These are phyloP conservation scores for Lophotis ruficrista DNA, from an alignment of 2,113 vertebrate species.

Conservation along the genomic window DNA sequence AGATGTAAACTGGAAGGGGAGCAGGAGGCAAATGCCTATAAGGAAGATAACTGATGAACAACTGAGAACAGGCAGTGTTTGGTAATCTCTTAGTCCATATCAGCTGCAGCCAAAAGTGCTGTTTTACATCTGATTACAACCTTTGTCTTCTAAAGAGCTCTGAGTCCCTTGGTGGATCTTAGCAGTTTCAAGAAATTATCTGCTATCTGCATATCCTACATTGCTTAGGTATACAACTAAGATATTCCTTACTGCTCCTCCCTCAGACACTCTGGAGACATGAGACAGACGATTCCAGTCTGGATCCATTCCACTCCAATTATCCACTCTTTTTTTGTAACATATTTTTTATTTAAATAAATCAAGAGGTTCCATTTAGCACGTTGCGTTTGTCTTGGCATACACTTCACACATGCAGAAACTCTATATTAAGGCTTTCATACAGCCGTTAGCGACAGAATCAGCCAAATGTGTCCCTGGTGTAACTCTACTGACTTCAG, in stretches of 20 bases:
- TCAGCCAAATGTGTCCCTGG: slow-evolving; percentile 53
- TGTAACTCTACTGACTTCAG: slow-evolving; percentile 18
- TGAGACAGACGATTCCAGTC: slow-evolving; percentile 48
- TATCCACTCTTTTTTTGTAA: slow-evolving; percentile 47
- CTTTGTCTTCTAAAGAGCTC: slow-evolving; percentile 34
- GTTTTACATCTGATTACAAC: slow-evolving; percentile 38
- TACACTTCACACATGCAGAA: slow-evolving; percentile 44
- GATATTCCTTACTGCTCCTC: slow-evolving; percentile 23
- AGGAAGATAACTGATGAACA: background rate
- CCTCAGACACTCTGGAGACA: slow-evolving; percentile 57
- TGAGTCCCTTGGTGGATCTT: background rate
- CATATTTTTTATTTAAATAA: slow-evolving; percentile 69
- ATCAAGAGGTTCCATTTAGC: slow-evolving; percentile 63
- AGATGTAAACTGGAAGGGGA: background rate
- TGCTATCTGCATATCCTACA: slow-evolving; percentile 1
- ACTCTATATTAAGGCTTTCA: slow-evolving; percentile 53
- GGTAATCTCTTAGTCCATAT: background rate
- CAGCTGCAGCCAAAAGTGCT: background rate
- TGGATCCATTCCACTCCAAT: slow-evolving; percentile 60
- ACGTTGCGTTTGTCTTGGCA: slow-evolving; percentile 64
- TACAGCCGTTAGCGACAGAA: slow-evolving; percentile 38
- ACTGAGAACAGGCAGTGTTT: background rate
- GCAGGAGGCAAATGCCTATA: background rate
- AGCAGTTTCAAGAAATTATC: slow-evolving; percentile 40
- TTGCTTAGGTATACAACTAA: slow-evolving; percentile 6